These are phyloP conservation scores for Brachyrhaphis roseni DNA, from an alignment of 2,797 vertebrate species.

Conservation along the genomic window DNA sequence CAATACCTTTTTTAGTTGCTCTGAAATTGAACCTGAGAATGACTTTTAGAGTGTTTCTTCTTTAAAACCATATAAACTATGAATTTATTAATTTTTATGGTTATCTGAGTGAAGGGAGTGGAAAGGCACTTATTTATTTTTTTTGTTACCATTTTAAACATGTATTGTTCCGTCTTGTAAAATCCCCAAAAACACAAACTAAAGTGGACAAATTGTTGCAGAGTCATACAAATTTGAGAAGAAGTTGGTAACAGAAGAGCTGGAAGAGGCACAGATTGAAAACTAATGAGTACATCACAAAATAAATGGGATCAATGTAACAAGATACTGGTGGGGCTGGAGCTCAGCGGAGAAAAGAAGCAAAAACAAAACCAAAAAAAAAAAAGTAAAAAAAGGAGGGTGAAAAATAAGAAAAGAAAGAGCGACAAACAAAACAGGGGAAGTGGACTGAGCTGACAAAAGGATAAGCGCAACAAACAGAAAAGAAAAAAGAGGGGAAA, in stretches of 20 bases:
- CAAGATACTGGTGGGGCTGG: conserved; percentile 57
- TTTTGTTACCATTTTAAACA: not conserved
- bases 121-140: not conserved
- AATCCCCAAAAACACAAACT: not conserved
- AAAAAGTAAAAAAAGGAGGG: not conserved
- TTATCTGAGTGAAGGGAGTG: not conserved
- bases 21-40: not conserved
- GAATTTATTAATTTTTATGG: not conserved
- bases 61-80: not conserved
- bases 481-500: conserved; percentile 16
- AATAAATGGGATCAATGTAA: conserved; percentile 67
- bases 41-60: not conserved
- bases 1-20: not conserved
- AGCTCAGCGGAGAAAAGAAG: conserved; percentile 46
- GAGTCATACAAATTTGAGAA: not conserved
- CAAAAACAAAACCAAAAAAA: conserved; percentile 11
- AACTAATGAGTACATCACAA: conserved; percentile 18
- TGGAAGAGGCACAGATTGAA: not conserved
- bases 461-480: conserved; percentile 31
- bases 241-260: not conserved
- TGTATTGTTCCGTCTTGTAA: not conserved
- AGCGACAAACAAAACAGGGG: conserved; percentile 31
- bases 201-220: not conserved
- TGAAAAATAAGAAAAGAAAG: conserved; percentile 7
- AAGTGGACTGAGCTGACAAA: conserved; percentile 39